A percentile compares a stretch with the other conserved stretches of the same genome.
These are phyloP conservation scores for Gorsachius goisagi DNA, from an alignment of 2,113 vertebrate genomes.

Conservation along the genomic window DNA sequence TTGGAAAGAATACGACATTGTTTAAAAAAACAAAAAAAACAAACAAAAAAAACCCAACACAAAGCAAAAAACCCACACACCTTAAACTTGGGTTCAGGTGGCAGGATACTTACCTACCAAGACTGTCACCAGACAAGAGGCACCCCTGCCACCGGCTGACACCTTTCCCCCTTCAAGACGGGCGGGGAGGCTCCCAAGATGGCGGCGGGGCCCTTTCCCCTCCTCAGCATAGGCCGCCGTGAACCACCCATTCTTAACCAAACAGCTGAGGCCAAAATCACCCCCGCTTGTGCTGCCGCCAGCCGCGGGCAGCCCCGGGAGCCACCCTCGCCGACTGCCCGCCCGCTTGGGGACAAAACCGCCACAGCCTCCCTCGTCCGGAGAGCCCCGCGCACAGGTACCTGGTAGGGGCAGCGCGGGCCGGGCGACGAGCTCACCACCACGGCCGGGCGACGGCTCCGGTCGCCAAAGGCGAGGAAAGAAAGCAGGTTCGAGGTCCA, in stretches of 20 bases:
- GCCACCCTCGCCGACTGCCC: neutral
- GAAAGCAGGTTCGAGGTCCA: rapidly evolving
- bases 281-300: no score
- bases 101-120: no score
- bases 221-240: rapidly evolving
- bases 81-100: rapidly evolving
- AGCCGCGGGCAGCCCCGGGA: no score
- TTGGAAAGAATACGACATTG: neutral
- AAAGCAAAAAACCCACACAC: no score
- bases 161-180: rapidly evolving
- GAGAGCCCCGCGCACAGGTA: rapidly evolving
- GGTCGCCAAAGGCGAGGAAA: rapidly evolving
- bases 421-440: no score
- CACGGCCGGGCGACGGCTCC: rapidly evolving
- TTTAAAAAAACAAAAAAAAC: neutral
- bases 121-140: no score
- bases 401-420: neutral
- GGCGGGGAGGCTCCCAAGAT: rapidly evolving
- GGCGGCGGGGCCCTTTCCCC: rapidly evolving
- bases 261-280: neutral
- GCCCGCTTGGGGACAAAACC: no score
- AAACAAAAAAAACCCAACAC: no score
- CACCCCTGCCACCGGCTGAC: rapidly evolving
- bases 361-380: rapidly evolving
- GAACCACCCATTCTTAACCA: rapidly evolving